Percentiles rank a stretch among this genome's conserved stretches.
Conservation (phyloP, 2,113 vertebrate species). For the Thamnophis sirtalis region DNA sequence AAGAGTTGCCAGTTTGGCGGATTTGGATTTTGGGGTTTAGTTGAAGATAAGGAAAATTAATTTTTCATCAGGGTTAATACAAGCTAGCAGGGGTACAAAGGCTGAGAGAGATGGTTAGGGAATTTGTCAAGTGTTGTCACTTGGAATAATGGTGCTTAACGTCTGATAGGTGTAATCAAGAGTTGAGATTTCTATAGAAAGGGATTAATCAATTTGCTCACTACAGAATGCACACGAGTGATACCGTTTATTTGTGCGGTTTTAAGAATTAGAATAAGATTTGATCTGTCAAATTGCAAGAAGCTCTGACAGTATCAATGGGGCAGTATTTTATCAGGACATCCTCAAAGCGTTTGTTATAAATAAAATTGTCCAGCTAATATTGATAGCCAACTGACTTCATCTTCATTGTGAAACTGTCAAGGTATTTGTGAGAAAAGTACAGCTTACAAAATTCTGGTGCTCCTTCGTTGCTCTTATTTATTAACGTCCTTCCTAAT, state of each 20-base stretch:
- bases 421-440: conserved; percentile 52
- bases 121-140: conserved; percentile 92
- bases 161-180: conserved; percentile 91
- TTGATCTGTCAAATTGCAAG: conserved; percentile 91
- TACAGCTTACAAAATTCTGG: conserved; percentile 49
- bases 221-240: conserved; percentile 80
- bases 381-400: conserved; percentile 65
- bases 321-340: conserved; percentile 60
- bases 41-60: conserved; percentile 98
- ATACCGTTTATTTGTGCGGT: conserved; percentile 71
- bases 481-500: conserved; percentile 12
- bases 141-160: conserved; percentile 92
- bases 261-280: conserved; percentile 80
- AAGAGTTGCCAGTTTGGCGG: conserved; percentile 92
- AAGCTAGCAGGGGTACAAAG: conserved; percentile 87
- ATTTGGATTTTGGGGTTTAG: conserved; percentile 98
- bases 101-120: conserved; percentile 79
- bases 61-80: conserved; percentile 98
- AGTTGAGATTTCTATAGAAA: conserved; percentile 89
- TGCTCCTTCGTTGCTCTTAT: conserved; percentile 21
- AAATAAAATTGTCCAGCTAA: conserved; percentile 74
- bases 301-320: conserved; percentile 66
- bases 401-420: conserved; percentile 58
- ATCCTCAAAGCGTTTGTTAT: conserved; percentile 69
- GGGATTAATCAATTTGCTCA: conserved; percentile 95